Conservation (phyloP, 1,140 invertebrate genomes). For the Pectinophora gossypiella region DNA sequence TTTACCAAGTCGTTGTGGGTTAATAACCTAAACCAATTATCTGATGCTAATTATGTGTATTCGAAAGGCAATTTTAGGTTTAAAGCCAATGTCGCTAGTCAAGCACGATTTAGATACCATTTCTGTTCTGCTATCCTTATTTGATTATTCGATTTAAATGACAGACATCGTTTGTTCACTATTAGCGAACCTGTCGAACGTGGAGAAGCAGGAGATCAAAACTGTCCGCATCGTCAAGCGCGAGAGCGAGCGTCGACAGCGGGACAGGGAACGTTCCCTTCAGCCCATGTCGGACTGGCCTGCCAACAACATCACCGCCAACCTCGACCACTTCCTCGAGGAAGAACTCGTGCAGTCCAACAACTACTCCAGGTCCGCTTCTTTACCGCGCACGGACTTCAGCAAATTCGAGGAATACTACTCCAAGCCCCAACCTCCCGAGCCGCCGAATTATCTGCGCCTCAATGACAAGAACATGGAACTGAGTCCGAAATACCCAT, state of each 20-base stretch:
- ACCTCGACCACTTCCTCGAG: constrained; percentile 76
- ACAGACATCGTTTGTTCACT: too few species aligned
- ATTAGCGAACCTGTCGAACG: constrained; percentile 84
- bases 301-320: constrained; percentile 40
- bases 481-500: constrained; percentile 61
- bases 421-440: constrained; percentile 31
- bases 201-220: constrained; percentile 92
- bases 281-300: constrained; percentile 70
- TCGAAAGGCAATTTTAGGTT: too few species aligned
- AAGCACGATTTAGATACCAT: too few species aligned
- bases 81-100: too few species aligned
- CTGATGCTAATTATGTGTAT: too few species aligned
- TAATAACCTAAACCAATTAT: too few species aligned
- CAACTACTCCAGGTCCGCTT: constrained; percentile 55
- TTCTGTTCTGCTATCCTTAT: too few species aligned
- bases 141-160: too few species aligned
- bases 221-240: constrained; percentile 95
- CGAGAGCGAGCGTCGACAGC: constrained; percentile 89
- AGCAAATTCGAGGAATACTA: constrained; percentile 56
- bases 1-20: too few species aligned
- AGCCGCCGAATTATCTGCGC: constrained; percentile 38
- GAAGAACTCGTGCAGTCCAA: constrained; percentile 67
- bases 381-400: constrained; percentile 55
- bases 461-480: constrained; percentile 52
- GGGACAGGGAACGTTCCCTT: constrained; percentile 80